These are phyloP conservation scores for Spinus olivaceus DNA, from an alignment of 2,797 vertebrate species.

Conservation along the genomic window DNA sequence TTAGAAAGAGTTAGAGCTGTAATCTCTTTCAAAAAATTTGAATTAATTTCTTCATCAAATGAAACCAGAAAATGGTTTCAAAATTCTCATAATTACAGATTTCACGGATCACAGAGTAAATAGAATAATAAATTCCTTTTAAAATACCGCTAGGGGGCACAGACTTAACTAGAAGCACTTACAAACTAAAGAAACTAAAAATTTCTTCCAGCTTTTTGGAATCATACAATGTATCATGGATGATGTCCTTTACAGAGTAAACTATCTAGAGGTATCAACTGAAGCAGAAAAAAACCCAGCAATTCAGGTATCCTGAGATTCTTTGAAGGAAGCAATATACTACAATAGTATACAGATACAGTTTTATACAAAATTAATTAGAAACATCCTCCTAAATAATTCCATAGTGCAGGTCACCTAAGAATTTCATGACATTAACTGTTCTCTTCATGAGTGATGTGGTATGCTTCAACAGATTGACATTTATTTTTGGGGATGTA, in stretches of 20 bases:
- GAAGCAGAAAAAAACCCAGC: background rate
- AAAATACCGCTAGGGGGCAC: background rate
- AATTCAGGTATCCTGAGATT: background rate
- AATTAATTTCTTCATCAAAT: background rate
- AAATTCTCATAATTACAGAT: background rate
- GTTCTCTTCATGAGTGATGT: background rate
- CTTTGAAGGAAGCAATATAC: background rate
- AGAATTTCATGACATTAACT: background rate
- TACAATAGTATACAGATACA: background rate
- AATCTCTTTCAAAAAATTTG: background rate
- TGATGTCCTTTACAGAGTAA: background rate
- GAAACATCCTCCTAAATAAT: background rate
- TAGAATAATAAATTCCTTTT: background rate
- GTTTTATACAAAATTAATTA: background rate
- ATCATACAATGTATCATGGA: background rate
- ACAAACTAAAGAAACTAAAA: background rate
- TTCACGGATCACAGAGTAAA: background rate
- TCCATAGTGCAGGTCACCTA: background rate
- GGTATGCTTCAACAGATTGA: background rate
- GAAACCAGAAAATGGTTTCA: background rate
- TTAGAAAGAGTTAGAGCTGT: background rate
- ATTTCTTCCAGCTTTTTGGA: background rate
- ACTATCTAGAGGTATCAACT: background rate
- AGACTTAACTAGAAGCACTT: background rate
- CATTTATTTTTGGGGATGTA: background rate